Base-by-base conservation (phyloP, 2,113 vertebrate genomes). In the Artemisiospiza belli region DNA sequence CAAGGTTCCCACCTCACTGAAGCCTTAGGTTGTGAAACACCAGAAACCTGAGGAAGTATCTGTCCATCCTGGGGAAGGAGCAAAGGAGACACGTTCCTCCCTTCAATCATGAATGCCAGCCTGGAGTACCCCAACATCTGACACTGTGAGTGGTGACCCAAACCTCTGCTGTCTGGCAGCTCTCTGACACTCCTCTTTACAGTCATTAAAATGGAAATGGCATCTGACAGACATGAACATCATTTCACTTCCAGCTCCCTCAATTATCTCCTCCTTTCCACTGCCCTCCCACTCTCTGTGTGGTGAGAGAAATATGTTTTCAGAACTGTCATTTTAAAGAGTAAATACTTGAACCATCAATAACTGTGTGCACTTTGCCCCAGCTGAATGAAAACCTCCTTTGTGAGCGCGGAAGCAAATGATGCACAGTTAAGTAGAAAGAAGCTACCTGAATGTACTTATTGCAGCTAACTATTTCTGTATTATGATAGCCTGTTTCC, bases 401-500 rank as follows among this genome's bases (percentile, higher is more conserved):
- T 92, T 83, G 82, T 96, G 78, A 85, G 46, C 47, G 2, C 1
- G 67, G 75, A 94, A 92, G 68, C 21, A 87, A 61, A 84, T 80
- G 69, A 95, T 81, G 57, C 33, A 87, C 70, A 24, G 23, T 73
- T 84, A 95, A 86, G 73, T 39, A 96, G 74, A 86, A 74, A 95
- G 90, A 89, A 97, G 75, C 74, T 88, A 88, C 94, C 94, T 95
- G 95, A 87, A 94, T 92, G 89, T 63, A 95, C 94, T 97, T 92
- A 94, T 92, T 97, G 79, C 84, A 92, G 90, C 94, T 93, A 90
- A 95, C 84, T 91, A 35, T 93, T 80, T 95, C 83, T 83, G 67
- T 92, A 89, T 97, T 97, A 85, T 93, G 96, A 95, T 92, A 95
- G 75, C 70, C 76, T 69, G 57, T 76, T 98, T 97, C 95, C 96